Percentiles rank a stretch among this genome's conserved stretches.
These are phyloP conservation scores for Geotrupes spiniger DNA, from an alignment of 2,888 invertebrate genomes.

Conservation along the genomic window DNA sequence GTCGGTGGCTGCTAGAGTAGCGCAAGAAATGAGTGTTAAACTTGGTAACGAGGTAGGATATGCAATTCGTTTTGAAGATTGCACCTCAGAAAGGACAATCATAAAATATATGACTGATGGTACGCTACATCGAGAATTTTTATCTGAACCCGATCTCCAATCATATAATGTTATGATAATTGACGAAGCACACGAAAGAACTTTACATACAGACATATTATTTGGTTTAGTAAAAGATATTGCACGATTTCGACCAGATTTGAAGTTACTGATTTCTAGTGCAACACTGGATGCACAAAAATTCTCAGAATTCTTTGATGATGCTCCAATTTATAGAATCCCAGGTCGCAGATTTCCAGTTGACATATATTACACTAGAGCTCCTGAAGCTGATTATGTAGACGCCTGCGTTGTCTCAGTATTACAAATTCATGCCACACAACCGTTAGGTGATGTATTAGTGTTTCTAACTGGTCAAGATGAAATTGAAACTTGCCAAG, in stretches of 20 bases:
- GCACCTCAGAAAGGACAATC: constrained; percentile 94
- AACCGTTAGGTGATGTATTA: constrained; percentile 91
- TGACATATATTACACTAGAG: constrained; percentile 98
- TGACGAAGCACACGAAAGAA: constrained; percentile 98
- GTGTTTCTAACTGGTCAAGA: constrained; percentile 95
- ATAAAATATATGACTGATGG: constrained; percentile 99
- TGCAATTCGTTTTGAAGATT: constrained; percentile 97
- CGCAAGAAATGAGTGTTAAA: constrained; percentile 96
- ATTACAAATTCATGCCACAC: constrained; percentile 96
- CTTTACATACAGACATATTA: constrained; percentile 95
- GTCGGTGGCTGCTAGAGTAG: constrained; percentile 98
- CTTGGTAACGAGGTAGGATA: constrained; percentile 90
- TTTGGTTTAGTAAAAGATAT: constrained; percentile 98
- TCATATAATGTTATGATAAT: constrained; percentile 98
- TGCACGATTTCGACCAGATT: constrained; percentile 85
- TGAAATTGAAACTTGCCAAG: constrained; percentile 87
- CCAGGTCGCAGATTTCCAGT: constrained; percentile 95
- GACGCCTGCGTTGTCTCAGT: constrained; percentile 98
- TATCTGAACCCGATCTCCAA: constrained; percentile 93
- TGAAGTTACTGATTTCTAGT: constrained; percentile 95
- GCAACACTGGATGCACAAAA: constrained; percentile 98
- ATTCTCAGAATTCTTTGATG: constrained; percentile 97
- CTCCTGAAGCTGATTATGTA: constrained; percentile 98
- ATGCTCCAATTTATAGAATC: constrained; percentile 96
- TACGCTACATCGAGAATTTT: constrained; percentile 93